These are phyloP conservation scores for Synergus itoensis DNA, from an alignment of 2,888 invertebrate species.

Conservation along the genomic window DNA sequence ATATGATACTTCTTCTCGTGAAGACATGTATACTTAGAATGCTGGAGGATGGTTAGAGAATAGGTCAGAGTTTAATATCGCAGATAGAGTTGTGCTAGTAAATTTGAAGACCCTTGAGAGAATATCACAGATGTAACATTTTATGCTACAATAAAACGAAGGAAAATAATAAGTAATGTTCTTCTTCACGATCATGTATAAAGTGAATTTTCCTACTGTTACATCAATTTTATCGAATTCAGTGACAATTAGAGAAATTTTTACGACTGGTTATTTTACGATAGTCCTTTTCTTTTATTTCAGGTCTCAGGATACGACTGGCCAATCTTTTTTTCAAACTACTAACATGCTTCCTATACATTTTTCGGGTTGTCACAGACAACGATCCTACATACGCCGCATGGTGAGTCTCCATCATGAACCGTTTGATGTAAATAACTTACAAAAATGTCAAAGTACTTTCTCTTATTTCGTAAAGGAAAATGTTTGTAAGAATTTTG, in stretches of 20 bases:
- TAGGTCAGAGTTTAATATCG: neutral
- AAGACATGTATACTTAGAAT: neutral
- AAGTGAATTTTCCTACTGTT: neutral
- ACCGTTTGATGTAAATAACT: no score
- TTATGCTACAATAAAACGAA: neutral
- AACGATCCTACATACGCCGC: slow-evolving; percentile 91
- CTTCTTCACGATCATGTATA: neutral
- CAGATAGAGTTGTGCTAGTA: neutral
- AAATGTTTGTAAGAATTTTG: neutral
- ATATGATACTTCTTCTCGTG: neutral
- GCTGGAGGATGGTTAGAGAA: neutral
- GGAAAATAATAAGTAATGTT: neutral
- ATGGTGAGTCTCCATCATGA: slow-evolving; percentile 84
- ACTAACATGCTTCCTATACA: slow-evolving; percentile 97
- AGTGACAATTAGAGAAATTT: neutral
- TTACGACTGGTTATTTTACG: neutral
- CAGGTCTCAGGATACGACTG: slow-evolving; percentile 98
- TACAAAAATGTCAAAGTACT: no score
- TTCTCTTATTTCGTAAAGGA: neutral
- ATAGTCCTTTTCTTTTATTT: slow-evolving; percentile 74
- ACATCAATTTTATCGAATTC: neutral
- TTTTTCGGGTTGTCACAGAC: slow-evolving; percentile 94
- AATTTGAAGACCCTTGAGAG: neutral
- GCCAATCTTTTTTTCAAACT: slow-evolving; percentile 98
- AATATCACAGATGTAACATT: neutral